These are phyloP conservation scores for Austrofundulus limnaeus DNA, from an alignment of 2,113 vertebrate genomes.

Conservation along the genomic window DNA sequence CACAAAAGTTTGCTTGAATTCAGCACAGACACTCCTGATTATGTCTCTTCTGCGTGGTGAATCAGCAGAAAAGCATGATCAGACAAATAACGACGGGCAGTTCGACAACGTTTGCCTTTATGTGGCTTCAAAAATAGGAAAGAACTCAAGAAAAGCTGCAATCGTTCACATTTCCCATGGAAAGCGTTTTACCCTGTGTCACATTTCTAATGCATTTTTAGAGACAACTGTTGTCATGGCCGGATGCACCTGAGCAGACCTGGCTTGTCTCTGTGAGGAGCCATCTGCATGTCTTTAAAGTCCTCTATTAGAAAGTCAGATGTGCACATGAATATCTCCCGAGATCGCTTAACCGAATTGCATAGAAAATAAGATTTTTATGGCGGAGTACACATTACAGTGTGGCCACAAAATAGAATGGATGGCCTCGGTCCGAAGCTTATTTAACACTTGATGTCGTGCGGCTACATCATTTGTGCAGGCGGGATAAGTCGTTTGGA, in stretches of 20 bases:
- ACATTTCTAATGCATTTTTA: slow-evolving; percentile 71
- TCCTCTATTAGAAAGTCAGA: slow-evolving; percentile 72
- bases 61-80: slow-evolving; percentile 3
- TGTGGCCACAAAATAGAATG: slow-evolving; percentile 73
- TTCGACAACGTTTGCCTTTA: slow-evolving; percentile 10
- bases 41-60: slow-evolving; percentile 14
- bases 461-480: slow-evolving; percentile 72
- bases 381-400: slow-evolving; percentile 70
- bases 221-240: slow-evolving; percentile 66
- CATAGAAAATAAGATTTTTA: slow-evolving; percentile 73
- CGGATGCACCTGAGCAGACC: slow-evolving; percentile 68
- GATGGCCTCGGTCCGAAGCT: slow-evolving; percentile 70
- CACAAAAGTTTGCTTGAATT: slow-evolving; percentile 14
- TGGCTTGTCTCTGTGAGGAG: slow-evolving; percentile 58
- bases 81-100: slow-evolving; percentile 14
- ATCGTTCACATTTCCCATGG: slow-evolving; percentile 32
- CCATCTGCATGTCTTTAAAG: slow-evolving; percentile 72
- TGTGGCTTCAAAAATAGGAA: slow-evolving; percentile 21
- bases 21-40: slow-evolving; percentile 2
- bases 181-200: slow-evolving; percentile 36
- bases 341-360: slow-evolving; percentile 70
- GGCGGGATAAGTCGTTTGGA: slow-evolving; percentile 77
- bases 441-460: slow-evolving; percentile 80
- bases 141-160: slow-evolving; percentile 20
- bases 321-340: slow-evolving; percentile 64